A percentile compares a stretch with the other conserved stretches of the same genome.
Conservation (phyloP, 2,888 invertebrate genomes). For the Saturnia japonica region DNA sequence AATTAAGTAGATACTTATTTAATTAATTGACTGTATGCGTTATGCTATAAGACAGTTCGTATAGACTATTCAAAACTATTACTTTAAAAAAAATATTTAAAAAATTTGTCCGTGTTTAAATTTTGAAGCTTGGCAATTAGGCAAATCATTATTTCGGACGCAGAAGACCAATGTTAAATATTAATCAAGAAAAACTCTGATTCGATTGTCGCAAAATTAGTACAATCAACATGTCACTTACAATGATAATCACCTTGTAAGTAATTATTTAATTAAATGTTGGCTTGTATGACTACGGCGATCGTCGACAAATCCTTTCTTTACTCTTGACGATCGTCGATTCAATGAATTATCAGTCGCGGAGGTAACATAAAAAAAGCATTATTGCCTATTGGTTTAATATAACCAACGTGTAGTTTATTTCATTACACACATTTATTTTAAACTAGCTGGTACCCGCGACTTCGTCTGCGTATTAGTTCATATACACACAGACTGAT, state of each 20-base stretch:
- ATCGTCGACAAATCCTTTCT: not conserved
- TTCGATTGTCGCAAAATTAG: not conserved
- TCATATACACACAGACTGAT: too few species aligned
- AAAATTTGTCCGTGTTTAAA: not conserved
- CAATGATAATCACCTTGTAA: not conserved
- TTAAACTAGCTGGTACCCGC: too few species aligned
- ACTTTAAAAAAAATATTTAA: not conserved
- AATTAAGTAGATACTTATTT: not conserved
- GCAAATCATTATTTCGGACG: not conserved
- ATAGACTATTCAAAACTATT: not conserved
- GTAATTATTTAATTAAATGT: too few species aligned
- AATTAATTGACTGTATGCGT: not conserved
- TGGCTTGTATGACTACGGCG: not conserved
- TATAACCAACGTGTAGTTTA: not conserved
- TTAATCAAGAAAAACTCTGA: not conserved
- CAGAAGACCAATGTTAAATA: not conserved
- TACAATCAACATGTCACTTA: not conserved
- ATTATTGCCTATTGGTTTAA: not conserved
- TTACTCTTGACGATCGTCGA: not conserved
- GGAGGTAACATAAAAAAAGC: not conserved
- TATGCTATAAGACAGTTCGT: not conserved
- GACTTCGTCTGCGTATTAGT: too few species aligned
- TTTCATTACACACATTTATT: too few species aligned
- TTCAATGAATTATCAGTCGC: not conserved
- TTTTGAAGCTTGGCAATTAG: not conserved